These are phyloP conservation scores for Ahaetulla prasina DNA, from an alignment of 2,113 vertebrate genomes.

Conservation along the genomic window DNA sequence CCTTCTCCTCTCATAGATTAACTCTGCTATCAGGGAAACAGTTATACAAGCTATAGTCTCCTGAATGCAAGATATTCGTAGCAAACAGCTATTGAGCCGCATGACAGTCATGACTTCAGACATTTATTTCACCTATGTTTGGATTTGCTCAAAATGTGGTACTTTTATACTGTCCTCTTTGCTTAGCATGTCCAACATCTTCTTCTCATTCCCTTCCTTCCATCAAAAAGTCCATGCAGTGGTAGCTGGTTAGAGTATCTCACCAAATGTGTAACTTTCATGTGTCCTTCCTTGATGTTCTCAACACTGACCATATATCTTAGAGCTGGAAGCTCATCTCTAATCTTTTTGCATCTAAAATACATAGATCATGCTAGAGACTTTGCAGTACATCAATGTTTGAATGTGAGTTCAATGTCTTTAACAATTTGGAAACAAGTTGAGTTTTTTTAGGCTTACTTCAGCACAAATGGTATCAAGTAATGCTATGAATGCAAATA, in stretches of 20 bases:
- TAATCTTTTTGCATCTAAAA: not conserved
- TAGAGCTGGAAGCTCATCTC: not conserved
- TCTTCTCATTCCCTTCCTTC: not conserved
- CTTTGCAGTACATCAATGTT: not conserved
- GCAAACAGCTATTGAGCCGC: not conserved
- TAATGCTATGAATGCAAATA: not conserved
- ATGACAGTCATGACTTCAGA: not conserved
- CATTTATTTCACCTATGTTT: not conserved
- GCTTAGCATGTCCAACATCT: not conserved
- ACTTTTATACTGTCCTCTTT: not conserved
- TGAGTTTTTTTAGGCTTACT: not conserved
- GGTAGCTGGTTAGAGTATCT: not conserved
- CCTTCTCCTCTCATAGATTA: not conserved
- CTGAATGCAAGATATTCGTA: not conserved
- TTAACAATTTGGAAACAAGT: not conserved
- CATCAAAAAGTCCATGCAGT: not conserved
- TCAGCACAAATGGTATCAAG: not conserved
- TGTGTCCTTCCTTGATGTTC: not conserved
- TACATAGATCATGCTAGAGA: not conserved
- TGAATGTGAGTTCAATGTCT: not conserved
- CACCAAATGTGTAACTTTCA: not conserved
- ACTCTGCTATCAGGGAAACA: not conserved
- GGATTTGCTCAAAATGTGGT: not conserved
- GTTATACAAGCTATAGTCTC: not conserved
- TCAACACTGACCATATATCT: not conserved